Evolutionary conservation across 1,140 invertebrate species (phyloP).

Genomic region (Lordiphosa collinella): DNA sequence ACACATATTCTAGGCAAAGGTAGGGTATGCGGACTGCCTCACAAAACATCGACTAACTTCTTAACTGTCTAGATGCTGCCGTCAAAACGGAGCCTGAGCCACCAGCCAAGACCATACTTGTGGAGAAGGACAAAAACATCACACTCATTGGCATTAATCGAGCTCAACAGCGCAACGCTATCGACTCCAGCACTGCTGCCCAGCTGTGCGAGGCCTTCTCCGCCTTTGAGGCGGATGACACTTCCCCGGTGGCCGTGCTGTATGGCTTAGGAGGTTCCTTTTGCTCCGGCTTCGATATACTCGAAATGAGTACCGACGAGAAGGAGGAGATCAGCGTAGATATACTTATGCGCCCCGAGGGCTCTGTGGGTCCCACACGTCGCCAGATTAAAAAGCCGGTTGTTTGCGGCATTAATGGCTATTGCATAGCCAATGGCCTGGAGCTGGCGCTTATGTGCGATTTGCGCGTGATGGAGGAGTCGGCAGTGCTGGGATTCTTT

Average conservation of each 20-base stretch:
- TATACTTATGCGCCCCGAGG: conserved; percentile 70
- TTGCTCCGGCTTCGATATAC: conserved; percentile 93
- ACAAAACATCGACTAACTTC: conserved; percentile 26
- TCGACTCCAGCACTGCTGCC: conserved; percentile 85
- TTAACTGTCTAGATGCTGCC: conserved; percentile 22
- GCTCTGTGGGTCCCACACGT: conserved; percentile 82
- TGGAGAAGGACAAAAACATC: conserved; percentile 82
- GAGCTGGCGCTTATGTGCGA: conserved; percentile 95
- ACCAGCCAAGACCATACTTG: conserved; percentile 36
- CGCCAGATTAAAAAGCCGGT: conserved; percentile 89
- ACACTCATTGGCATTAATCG: conserved; percentile 92
- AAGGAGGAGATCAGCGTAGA: conserved; percentile 67
- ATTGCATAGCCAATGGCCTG: conserved; percentile 92
- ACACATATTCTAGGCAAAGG: conserved; percentile 42
- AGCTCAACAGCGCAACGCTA: conserved; percentile 89
- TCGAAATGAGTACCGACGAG: conserved; percentile 81
- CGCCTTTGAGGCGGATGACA: conserved; percentile 88
- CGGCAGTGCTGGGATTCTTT: conserved; percentile 89
- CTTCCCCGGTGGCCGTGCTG: conserved; percentile 86
- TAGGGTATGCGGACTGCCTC: conserved; percentile 36
- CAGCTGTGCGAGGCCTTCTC: conserved; percentile 86
- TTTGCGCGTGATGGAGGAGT: conserved; percentile 91
- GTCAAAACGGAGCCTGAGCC: conserved; percentile 17
- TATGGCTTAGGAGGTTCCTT: conserved; percentile 94
- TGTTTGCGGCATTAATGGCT: conserved; percentile 92